phyloP scores from a whole-genome alignment of 2,797 vertebrate genomes.

The Chromis chromis region DNA sequence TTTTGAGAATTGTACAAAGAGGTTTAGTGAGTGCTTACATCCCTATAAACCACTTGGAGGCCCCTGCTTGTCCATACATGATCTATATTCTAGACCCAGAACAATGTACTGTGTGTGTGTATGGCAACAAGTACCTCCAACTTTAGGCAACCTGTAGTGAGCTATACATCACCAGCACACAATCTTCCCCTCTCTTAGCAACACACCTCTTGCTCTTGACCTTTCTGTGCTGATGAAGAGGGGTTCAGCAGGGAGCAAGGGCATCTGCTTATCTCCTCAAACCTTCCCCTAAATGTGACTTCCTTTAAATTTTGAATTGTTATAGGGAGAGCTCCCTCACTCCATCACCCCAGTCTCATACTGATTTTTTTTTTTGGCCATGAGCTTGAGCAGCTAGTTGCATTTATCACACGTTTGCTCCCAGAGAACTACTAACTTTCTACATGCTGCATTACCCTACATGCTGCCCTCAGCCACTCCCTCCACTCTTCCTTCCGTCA shows the following conservation, averaged over 20 bases:
- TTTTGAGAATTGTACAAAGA: conserved; percentile 49
- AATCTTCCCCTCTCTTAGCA: conserved; percentile 14
- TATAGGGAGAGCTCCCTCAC: conserved; percentile 8
- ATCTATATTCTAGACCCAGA: conserved; percentile 43
- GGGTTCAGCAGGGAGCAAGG: conserved; percentile 25
- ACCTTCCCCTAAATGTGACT: conserved; percentile 66
- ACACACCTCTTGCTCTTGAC: conserved; percentile 24
- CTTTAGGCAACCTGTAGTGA: conserved; percentile 46
- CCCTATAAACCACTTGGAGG: conserved; percentile 62
- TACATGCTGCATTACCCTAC: conserved; percentile 39
- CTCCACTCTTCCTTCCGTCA: conserved; percentile 22
- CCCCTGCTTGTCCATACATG: conserved; percentile 43
- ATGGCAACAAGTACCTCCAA: conserved; percentile 54
- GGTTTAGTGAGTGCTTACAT: conserved; percentile 50
- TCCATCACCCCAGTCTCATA: conserved; percentile 28
- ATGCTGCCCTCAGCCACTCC: conserved; percentile 38
- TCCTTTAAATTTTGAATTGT: conserved; percentile 37
- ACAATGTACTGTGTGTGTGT: conserved; percentile 48
- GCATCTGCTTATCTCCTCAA: conserved; percentile 19
- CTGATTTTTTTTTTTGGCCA: conserved; percentile 13
- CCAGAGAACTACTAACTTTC: conserved; percentile 52
- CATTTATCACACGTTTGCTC: conserved; percentile 37
- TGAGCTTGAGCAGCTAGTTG: conserved; percentile 38
- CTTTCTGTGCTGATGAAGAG: conserved; percentile 41
- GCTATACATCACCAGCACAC: conserved; percentile 73